Evolutionary conservation across 64 coral and sea anemone genomes (phyloP).

Genomic region (Pocillopora verrucosa): DNA sequence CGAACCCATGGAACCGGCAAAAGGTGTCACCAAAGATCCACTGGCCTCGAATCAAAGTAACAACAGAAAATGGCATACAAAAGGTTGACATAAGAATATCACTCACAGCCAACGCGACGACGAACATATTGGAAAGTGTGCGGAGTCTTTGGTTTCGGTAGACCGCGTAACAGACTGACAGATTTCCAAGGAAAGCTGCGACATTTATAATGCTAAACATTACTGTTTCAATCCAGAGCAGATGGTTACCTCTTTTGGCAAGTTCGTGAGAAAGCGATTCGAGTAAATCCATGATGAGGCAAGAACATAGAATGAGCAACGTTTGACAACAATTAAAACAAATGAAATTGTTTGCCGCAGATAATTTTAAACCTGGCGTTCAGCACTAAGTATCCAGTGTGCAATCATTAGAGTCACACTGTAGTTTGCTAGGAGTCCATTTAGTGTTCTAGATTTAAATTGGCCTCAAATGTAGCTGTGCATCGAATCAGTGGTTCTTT

Average conservation of each 20-base stretch:
- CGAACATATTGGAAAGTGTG: constrained; percentile 44
- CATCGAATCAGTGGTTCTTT: no score
- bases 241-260: neutral
- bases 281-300: neutral
- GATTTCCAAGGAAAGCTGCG: constrained; percentile 11
- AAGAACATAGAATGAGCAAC: no score
- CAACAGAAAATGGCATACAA: constrained; percentile 57
- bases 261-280: neutral
- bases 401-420: no score
- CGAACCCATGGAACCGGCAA: constrained; percentile 52
- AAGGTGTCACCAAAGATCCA: constrained; percentile 51
- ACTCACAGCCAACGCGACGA: constrained; percentile 28
- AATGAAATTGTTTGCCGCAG: no score
- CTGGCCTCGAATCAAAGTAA: constrained; percentile 35
- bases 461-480: no score
- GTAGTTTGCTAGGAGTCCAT: no score
- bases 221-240: neutral
- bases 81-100: constrained; percentile 32
- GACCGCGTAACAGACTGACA: constrained; percentile 25
- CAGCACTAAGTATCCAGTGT: no score
- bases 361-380: no score
- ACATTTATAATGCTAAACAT: neutral
- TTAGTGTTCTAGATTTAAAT: no score
- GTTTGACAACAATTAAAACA: no score
- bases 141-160: constrained; percentile 28